Percentiles rank a stretch among this genome's conserved stretches.
Evolutionary conservation across 2,113 vertebrate genomes (phyloP).

Genomic region (Eupsittula cactorum): DNA sequence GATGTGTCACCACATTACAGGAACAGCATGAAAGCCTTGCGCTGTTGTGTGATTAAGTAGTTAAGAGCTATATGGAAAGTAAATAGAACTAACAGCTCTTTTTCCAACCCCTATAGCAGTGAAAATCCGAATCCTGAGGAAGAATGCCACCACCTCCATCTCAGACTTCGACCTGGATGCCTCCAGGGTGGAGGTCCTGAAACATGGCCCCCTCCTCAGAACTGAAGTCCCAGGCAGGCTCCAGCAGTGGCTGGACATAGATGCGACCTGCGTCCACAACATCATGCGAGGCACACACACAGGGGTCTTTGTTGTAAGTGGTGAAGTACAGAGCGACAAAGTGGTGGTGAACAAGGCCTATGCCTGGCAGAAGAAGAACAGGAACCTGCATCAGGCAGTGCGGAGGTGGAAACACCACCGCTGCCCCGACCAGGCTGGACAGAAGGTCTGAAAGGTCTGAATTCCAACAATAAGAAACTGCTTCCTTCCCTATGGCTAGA

Average conservation of each 20-base stretch:
- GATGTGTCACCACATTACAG: neutral
- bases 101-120: conserved; percentile 69
- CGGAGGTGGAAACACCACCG: conserved; percentile 81
- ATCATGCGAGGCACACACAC: conserved; percentile 75
- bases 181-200: conserved; percentile 79
- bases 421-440: conserved; percentile 68
- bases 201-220: conserved; percentile 78
- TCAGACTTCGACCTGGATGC: conserved; percentile 78
- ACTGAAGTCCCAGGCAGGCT: conserved; percentile 75
- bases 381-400: conserved; percentile 77
- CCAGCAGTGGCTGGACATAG: conserved; percentile 80
- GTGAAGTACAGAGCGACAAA: conserved; percentile 76
- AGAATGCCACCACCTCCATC: conserved; percentile 72
- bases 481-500: conserved; percentile 34
- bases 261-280: conserved; percentile 82
- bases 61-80: neutral
- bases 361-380: conserved; percentile 79
- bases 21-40: neutral
- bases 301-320: conserved; percentile 79
- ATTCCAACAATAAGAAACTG: neutral
- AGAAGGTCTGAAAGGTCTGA: neutral
- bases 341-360: conserved; percentile 83
- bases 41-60: neutral
- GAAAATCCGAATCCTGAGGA: conserved; percentile 73
- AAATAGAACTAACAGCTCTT: conserved; percentile 19